phyloP scores from a whole-genome alignment of 2,797 vertebrate genomes.

The Salmo trutta region DNA sequence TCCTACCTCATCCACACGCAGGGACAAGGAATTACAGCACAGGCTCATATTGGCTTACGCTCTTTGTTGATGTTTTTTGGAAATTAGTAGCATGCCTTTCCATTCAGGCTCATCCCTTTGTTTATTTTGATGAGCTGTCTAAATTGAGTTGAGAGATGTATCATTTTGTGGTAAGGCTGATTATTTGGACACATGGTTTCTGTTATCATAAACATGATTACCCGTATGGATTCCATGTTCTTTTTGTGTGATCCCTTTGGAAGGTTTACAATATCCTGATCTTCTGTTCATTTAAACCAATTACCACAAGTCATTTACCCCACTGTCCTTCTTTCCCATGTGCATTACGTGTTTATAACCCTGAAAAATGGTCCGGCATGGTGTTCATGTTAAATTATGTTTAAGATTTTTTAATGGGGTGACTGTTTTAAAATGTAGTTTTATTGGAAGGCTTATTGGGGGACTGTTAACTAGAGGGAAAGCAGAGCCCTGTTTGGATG shows the following conservation, averaged over 20 bases:
- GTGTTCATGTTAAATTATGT: constrained; percentile 37
- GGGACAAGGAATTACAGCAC: constrained; percentile 12
- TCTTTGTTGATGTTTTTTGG: constrained; percentile 28
- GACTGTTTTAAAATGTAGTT: constrained; percentile 40
- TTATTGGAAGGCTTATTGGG: constrained; percentile 38
- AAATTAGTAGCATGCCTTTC: constrained; percentile 13
- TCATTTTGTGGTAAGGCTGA: constrained; percentile 39
- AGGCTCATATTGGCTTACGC: constrained; percentile 25
- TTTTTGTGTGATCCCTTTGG: constrained; percentile 36
- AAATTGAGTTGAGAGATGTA: constrained; percentile 26
- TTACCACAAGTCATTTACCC: constrained; percentile 46
- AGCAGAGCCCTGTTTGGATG: constrained; percentile 55
- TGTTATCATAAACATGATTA: constrained; percentile 40
- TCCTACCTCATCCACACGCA: constrained; percentile 41
- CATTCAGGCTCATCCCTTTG: constrained; percentile 20
- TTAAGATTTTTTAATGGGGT: constrained; percentile 42
- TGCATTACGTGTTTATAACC: constrained; percentile 59
- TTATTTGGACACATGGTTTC: constrained; percentile 63
- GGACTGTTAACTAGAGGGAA: constrained; percentile 41
- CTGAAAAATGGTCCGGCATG: constrained; percentile 38
- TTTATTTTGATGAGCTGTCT: constrained; percentile 56
- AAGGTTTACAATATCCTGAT: constrained; percentile 37
- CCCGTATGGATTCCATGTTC: constrained; percentile 15
- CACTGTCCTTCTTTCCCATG: constrained; percentile 34
- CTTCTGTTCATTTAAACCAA: constrained; percentile 60